These are phyloP conservation scores for Lophotriccus pileatus DNA, from an alignment of 2,797 vertebrate species.

Conservation along the genomic window DNA sequence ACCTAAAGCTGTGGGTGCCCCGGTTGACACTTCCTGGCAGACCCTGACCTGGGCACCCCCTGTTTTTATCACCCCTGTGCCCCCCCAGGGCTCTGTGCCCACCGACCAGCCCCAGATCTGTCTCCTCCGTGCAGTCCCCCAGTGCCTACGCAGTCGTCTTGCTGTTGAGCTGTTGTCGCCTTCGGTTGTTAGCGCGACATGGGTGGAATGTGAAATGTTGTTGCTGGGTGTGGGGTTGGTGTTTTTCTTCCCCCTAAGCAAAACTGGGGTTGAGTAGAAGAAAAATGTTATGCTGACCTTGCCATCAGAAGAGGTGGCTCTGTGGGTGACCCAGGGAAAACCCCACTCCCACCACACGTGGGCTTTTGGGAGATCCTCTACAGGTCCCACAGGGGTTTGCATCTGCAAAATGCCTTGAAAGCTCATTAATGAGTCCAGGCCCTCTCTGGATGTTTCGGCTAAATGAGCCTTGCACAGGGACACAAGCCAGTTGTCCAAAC, in stretches of 20 bases:
- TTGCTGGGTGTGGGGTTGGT: background rate
- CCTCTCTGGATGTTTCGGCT: background rate
- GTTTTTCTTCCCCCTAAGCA: background rate
- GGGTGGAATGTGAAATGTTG: background rate
- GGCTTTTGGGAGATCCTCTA: background rate
- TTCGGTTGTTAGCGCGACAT: background rate
- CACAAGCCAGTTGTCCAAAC: background rate
- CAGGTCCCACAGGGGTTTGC: background rate
- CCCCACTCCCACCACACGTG: rapidly evolving
- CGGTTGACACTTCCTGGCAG: background rate
- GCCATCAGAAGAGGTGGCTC: background rate
- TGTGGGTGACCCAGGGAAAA: background rate
- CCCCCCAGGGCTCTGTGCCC: background rate
- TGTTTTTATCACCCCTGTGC: background rate
- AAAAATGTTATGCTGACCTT: background rate
- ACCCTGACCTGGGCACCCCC: background rate
- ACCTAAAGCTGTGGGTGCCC: background rate
- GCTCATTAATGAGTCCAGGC: background rate
- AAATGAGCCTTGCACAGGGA: background rate
- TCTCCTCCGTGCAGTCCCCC: background rate
- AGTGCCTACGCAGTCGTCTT: slow-evolving; percentile 32
- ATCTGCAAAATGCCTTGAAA: background rate
- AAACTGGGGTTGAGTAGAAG: background rate
- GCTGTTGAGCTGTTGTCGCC: slow-evolving; percentile 30
- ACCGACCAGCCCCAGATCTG: background rate